Evolutionary conservation across 2,888 invertebrate species (phyloP).

Genomic region (Euplexia lucipara): DNA sequence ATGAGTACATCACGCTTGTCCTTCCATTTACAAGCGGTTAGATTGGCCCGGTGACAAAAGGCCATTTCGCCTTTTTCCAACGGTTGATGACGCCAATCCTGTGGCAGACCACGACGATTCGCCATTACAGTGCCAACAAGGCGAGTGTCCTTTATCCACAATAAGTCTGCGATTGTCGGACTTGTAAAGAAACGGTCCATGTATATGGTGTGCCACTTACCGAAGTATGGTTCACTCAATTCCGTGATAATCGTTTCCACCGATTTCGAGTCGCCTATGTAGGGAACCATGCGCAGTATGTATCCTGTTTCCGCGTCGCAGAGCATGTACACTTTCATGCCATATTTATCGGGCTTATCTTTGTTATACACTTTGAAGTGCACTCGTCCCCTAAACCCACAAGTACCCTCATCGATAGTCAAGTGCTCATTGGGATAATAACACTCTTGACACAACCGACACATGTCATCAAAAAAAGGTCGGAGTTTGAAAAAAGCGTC

Average conservation of each 20-base stretch:
- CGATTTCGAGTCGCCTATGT: constrained; percentile 6
- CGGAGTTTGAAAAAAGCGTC: constrained; percentile 18
- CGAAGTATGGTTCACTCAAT: constrained; percentile 24
- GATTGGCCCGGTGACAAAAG: constrained; percentile 14
- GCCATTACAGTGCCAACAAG: constrained; percentile 50
- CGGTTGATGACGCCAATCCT: constrained; percentile 43
- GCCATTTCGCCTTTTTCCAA: constrained; percentile 15
- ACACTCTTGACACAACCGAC: constrained; percentile 4
- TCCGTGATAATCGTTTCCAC: constrained; percentile 8
- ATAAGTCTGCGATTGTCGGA: constrained; percentile 1
- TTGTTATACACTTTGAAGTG: constrained; percentile 9
- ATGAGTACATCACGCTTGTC: constrained; percentile 42
- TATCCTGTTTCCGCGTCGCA: constrained; percentile 47
- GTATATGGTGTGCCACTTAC: constrained; percentile 19
- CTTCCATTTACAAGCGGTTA: constrained; percentile 44
- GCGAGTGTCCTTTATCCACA: constrained; percentile 26
- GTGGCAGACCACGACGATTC: constrained; percentile 48
- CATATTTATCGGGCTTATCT: constrained; percentile 50
- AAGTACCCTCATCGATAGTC: constrained; percentile 4
- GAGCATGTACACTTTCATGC: constrained; percentile 51
- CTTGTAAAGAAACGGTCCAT: constrained; percentile 7
- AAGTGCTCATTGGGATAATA: constrained; percentile 5
- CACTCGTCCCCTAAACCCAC: constrained; percentile 7
- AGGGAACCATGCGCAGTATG: constrained; percentile 3
- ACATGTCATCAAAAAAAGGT: constrained; percentile 1